Evolutionary conservation across 2,797 vertebrate genomes (phyloP).

Genomic region (Prionace glauca): DNA sequence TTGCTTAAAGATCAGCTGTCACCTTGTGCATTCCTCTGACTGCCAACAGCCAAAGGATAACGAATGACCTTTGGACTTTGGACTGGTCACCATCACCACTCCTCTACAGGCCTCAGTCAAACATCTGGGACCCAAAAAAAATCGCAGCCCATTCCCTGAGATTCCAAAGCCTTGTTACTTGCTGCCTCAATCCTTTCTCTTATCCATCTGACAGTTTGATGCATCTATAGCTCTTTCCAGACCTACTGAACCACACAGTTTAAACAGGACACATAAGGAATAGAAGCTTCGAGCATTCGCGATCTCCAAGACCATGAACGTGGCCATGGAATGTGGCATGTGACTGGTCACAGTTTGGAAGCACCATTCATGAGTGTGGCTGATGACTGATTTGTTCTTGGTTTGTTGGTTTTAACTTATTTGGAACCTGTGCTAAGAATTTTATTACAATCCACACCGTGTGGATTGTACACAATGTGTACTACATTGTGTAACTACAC

Average conservation of each 20-base stretch:
- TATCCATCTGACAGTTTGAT: not conserved
- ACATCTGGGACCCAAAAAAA: conserved; percentile 5
- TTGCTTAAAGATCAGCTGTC: conserved; percentile 38
- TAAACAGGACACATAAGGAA: not conserved
- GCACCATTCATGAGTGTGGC: not conserved
- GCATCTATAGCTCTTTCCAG: not conserved
- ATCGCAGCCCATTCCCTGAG: not conserved
- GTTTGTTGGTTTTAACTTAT: not conserved
- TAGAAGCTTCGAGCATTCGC: not conserved
- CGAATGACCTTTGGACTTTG: conserved; percentile 7
- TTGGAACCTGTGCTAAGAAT: not conserved
- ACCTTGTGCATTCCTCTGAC: conserved; percentile 31
- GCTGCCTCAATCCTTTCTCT: not conserved
- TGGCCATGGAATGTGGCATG: not conserved
- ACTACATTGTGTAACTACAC: too few relatives aligned
- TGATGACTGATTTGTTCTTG: not conserved
- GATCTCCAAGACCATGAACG: not conserved
- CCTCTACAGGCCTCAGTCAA: not conserved
- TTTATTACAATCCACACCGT: not conserved
- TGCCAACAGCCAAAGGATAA: conserved; percentile 14
- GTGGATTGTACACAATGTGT: too few relatives aligned
- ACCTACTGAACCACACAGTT: not conserved
- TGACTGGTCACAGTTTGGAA: not conserved
- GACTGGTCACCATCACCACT: not conserved
- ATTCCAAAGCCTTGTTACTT: too few relatives aligned